A percentile compares a stretch with the other conserved stretches of the same genome.
Conservation (phyloP, 2,113 vertebrate genomes). For the Vidua chalybeata region DNA sequence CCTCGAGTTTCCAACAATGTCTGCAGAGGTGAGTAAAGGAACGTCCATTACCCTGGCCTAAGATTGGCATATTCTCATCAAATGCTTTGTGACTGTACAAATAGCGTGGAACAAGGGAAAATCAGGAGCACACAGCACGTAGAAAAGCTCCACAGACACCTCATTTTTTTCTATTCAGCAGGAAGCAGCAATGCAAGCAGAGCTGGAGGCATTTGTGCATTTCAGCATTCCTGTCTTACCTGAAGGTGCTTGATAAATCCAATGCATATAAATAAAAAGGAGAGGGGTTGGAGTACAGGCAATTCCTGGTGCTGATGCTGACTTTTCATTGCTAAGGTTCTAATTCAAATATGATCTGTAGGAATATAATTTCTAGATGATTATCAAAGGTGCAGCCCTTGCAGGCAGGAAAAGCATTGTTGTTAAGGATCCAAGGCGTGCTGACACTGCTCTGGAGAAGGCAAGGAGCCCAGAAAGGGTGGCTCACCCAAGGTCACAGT, state of each 20-base stretch:
- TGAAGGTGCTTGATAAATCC: conserved; percentile 16
- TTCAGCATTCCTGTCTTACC: conserved; percentile 48
- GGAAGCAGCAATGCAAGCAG: conserved; percentile 15
- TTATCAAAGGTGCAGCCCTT: background rate
- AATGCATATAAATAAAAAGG: background rate
- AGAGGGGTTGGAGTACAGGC: background rate
- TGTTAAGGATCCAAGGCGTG: background rate
- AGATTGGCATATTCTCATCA: conserved; percentile 25
- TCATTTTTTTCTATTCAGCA: conserved; percentile 3
- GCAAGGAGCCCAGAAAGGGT: background rate
- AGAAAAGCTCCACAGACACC: background rate
- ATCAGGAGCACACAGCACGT: background rate
- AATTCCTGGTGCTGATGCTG: background rate
- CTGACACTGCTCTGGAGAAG: background rate
- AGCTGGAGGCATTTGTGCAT: conserved; percentile 17
- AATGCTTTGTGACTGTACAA: conserved; percentile 3
- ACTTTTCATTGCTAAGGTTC: background rate
- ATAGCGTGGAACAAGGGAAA: background rate
- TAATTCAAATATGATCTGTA: background rate
- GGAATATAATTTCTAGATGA: background rate
- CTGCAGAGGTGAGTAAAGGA: conserved; percentile 40
- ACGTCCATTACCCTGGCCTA: conserved; percentile 11
- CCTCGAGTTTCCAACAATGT: conserved; percentile 36
- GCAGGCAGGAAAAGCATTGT: background rate
- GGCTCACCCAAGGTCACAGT: background rate